Conservation (phyloP, 2,797 vertebrate species). For the Cuniculus paca region DNA sequence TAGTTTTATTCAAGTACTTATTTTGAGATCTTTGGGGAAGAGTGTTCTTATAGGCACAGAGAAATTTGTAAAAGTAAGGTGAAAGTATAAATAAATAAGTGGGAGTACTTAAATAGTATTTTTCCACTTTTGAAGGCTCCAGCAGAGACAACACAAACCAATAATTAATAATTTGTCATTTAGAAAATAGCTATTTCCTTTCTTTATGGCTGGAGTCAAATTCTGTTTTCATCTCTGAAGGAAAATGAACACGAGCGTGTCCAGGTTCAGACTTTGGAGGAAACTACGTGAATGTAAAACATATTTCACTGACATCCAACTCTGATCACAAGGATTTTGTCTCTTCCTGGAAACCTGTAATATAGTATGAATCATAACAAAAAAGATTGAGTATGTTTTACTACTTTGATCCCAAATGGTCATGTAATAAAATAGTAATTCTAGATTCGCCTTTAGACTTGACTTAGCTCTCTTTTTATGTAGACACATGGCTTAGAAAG, state of each 20-base stretch:
- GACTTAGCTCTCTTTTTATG: conserved; percentile 2
- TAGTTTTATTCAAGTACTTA: conserved; percentile 80
- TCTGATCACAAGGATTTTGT: conserved; percentile 17
- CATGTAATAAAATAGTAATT: background rate
- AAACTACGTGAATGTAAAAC: background rate
- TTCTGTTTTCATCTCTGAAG: background rate
- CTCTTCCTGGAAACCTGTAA: conserved; percentile 38
- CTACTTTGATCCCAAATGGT: conserved; percentile 18
- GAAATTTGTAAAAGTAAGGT: conserved; percentile 64
- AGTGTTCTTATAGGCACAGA: conserved; percentile 48
- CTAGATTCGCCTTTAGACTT: background rate
- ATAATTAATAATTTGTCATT: conserved; percentile 68
- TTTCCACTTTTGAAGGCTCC: background rate
- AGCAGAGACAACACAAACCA: conserved; percentile 19
- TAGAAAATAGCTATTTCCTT: conserved; percentile 45
- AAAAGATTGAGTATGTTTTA: background rate
- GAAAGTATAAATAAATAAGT: conserved; percentile 69
- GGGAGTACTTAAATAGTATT: conserved; percentile 8
- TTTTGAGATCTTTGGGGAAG: conserved; percentile 79
- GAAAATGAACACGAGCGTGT: background rate
- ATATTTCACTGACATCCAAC: conserved; percentile 23
- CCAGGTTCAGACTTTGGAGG: background rate
- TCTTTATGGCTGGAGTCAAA: conserved; percentile 37
- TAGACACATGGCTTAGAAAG: background rate
- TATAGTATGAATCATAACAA: conserved; percentile 42